Conservation (phyloP, 2,113 vertebrate genomes). For the Platysteira castanea region DNA sequence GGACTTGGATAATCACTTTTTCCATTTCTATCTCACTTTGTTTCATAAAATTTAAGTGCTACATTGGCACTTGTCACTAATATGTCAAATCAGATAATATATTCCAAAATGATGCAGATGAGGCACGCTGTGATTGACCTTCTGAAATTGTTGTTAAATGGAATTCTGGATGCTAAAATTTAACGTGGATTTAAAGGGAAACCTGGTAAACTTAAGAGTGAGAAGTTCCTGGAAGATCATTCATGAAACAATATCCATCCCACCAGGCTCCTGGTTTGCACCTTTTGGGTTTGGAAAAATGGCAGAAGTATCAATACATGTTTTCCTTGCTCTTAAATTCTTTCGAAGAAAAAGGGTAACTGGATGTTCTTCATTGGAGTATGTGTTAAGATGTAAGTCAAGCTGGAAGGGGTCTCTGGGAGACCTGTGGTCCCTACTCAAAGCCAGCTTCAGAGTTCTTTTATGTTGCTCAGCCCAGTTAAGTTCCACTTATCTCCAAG, state of each 20-base stretch:
- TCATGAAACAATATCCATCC: background rate
- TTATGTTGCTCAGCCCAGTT: background rate
- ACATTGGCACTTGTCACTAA: background rate
- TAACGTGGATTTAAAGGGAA: background rate
- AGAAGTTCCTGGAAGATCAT: background rate
- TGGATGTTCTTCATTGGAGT: background rate
- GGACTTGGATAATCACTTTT: background rate
- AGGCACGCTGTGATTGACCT: background rate
- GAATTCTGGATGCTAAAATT: background rate
- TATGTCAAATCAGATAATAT: background rate
- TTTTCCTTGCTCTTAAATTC: background rate
- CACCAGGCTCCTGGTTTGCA: background rate
- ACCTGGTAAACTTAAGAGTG: background rate
- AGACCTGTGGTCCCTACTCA: background rate
- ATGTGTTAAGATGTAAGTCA: rapidly evolving
- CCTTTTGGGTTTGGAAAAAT: background rate
- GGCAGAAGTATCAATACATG: rapidly evolving
- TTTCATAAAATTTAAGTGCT: background rate
- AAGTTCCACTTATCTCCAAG: background rate
- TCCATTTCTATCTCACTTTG: background rate
- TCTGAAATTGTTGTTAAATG: background rate
- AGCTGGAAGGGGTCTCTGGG: background rate
- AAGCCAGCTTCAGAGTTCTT: background rate
- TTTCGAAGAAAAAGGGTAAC: background rate
- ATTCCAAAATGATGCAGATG: background rate